Conservation (phyloP, 2,888 invertebrate genomes). For the Hypselothyrea guttata region DNA sequence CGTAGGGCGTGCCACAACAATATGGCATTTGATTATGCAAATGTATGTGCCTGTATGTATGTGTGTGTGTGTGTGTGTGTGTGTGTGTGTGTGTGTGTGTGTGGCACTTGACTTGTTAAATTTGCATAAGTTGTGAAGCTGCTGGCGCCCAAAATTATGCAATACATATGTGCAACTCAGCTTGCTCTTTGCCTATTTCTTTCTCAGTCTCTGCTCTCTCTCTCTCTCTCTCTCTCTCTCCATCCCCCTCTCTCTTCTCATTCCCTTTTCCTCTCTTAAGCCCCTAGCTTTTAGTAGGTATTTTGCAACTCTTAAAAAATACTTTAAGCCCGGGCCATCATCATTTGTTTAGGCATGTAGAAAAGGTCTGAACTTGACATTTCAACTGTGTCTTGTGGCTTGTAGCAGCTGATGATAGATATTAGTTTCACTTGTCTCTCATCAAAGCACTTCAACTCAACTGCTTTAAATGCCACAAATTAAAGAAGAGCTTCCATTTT, state of each 20-base stretch:
- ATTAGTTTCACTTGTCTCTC: not conserved
- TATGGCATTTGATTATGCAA: constrained; percentile 78
- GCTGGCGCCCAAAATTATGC: constrained; percentile 60
- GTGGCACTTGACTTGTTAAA: constrained; percentile 69
- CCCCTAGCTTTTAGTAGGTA: not conserved
- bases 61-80: constrained; percentile 10
- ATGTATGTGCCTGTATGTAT: constrained; percentile 32
- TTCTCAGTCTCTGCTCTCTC: not conserved
- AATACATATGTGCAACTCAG: constrained; percentile 46
- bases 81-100: constrained; percentile 14
- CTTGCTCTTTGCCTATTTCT: constrained; percentile 8
- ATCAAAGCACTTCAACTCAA: not conserved
- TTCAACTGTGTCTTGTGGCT: constrained; percentile 11
- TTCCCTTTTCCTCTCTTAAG: not conserved
- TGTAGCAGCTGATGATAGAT: too few species aligned
- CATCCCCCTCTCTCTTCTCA: not conserved
- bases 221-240: not conserved
- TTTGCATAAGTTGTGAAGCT: constrained; percentile 66
- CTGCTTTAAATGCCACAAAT: too few species aligned
- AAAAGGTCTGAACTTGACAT: constrained; percentile 16
- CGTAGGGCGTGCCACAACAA: constrained; percentile 44
- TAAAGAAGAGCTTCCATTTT: too few species aligned
- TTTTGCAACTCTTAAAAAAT: constrained; percentile 12
- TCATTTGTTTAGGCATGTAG: constrained; percentile 30
- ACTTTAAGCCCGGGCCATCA: constrained; percentile 32